Conservation (phyloP, 2,113 vertebrate species). For the Psephotus haematonotus region DNA sequence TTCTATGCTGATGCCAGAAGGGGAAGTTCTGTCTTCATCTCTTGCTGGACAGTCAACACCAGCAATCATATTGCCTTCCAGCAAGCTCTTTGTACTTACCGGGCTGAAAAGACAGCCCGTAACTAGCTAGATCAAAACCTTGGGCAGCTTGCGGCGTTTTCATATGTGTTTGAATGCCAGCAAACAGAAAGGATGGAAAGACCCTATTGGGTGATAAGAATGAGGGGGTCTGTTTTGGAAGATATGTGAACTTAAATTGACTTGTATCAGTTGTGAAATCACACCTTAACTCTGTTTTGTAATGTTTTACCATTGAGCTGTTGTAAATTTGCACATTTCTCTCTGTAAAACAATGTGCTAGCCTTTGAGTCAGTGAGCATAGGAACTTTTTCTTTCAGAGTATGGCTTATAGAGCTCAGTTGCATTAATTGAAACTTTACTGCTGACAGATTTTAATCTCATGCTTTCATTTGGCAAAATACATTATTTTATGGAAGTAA, state of each 20-base stretch:
- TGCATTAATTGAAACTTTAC: not conserved
- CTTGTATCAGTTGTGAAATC: not conserved
- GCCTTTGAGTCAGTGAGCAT: not conserved
- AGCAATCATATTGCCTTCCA: not conserved
- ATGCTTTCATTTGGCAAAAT: not conserved
- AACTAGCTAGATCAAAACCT: not conserved
- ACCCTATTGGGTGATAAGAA: not conserved
- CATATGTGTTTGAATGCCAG: fast-evolving
- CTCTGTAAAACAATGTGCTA: not conserved
- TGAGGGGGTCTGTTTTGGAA: not conserved
- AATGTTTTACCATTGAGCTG: not conserved
- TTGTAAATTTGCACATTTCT: not conserved
- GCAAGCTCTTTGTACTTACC: not conserved
- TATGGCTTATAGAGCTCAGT: not conserved
- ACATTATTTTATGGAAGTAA: not conserved
- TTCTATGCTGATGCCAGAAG: not conserved
- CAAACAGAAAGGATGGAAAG: not conserved
- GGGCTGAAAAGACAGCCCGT: not conserved
- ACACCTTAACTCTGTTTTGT: not conserved
- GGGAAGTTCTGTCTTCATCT: not conserved
- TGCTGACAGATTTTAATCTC: not conserved
- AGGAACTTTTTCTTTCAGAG: not conserved
- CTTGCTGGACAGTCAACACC: not conserved
- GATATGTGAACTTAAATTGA: not conserved
- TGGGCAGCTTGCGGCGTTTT: fast-evolving